A percentile compares a stretch with the other conserved stretches of the same genome.
These are phyloP conservation scores for Pangasius larnaudii DNA, from an alignment of 2,797 vertebrate species.

Conservation along the genomic window DNA sequence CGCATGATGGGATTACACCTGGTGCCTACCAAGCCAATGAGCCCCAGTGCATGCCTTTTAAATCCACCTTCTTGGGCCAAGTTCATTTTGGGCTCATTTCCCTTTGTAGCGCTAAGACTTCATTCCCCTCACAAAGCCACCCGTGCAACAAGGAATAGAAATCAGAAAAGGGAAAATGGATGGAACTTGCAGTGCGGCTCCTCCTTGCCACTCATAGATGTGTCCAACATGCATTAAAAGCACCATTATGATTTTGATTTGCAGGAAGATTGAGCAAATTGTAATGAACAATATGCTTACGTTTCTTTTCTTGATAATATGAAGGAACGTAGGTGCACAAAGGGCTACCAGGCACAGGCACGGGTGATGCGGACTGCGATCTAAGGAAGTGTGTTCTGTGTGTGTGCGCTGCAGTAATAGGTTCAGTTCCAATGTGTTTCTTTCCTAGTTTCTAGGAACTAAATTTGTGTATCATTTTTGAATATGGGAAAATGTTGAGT, in stretches of 20 bases:
- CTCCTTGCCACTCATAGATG: conserved; percentile 24
- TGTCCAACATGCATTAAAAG: conserved; percentile 49
- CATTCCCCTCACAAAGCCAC: neutral
- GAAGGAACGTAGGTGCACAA: conserved; percentile 24
- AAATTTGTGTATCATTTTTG: neutral
- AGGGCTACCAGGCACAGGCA: conserved; percentile 30
- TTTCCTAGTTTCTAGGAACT: neutral
- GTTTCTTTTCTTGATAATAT: conserved; percentile 39
- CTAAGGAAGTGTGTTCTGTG: conserved; percentile 49
- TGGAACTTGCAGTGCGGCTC: conserved; percentile 22
- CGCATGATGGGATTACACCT: neutral
- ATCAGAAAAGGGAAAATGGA: conserved; percentile 1
- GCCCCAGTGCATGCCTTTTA: neutral
- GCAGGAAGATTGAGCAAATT: conserved; percentile 55
- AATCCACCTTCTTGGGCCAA: neutral
- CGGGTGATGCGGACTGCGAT: conserved; percentile 46
- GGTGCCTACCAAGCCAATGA: neutral
- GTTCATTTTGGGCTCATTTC: conserved; percentile 40
- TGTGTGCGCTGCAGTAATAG: neutral
- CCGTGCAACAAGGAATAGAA: neutral
- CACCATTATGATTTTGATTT: conserved; percentile 50
- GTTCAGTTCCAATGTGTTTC: neutral
- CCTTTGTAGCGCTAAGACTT: neutral
- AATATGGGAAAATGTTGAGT: neutral
- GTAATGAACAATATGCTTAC: conserved; percentile 53